Evolutionary conservation across 1,140 invertebrate genomes (phyloP), one percentile per base, ranked within the genome.

Genomic region (Sycophila sp.): DNA sequence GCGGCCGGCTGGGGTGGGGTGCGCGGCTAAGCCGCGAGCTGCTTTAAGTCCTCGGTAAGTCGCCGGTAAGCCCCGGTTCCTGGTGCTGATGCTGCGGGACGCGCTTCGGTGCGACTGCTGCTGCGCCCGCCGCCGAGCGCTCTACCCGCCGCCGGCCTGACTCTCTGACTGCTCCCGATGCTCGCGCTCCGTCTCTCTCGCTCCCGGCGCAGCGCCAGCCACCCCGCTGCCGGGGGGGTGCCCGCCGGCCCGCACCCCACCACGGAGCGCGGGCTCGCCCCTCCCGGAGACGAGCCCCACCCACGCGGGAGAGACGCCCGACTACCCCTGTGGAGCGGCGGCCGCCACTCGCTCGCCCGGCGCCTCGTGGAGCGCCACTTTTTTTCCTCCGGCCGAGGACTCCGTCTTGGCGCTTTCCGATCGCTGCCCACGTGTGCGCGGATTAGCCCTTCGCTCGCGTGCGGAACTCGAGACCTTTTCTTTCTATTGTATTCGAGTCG

Each of bases 1-100:
- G 51, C 51, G 7, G 2, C 26, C 26, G 51, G 24, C 19, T 30
- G 3, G 17, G 15, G 6, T 19, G 24, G 22, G 7, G 51, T 17
- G 51, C 11, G 51, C 6, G 15, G 24, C 2, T 13, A 1, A 28
- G 28, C 26, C 10, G 45, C 8, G 4, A n/a, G 51, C 26, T 80
- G 82, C 83, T 85, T n/a, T 83, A 84, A 84, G 79, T 83, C 78
- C 78, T 60, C 56, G 67, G 75, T 84, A 85, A 85, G 84, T 85
- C 84, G 78, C 4, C n/a, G n/a, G 71, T 83, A 83, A 84, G 81
- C 80, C 82, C 73, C 78, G 81, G 2, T 6, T 4, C 77, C 79
- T 81, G 77, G 69, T 81, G 80, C 77, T 77, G 77, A 75, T 73
- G 75, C 76, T 78, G 72, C 77, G 76, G 77, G 67, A 26, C 30